Percentiles rank a stretch among this genome's conserved stretches.
Conservation (phyloP, 2,888 invertebrate genomes). For the Parelbella ahira region DNA sequence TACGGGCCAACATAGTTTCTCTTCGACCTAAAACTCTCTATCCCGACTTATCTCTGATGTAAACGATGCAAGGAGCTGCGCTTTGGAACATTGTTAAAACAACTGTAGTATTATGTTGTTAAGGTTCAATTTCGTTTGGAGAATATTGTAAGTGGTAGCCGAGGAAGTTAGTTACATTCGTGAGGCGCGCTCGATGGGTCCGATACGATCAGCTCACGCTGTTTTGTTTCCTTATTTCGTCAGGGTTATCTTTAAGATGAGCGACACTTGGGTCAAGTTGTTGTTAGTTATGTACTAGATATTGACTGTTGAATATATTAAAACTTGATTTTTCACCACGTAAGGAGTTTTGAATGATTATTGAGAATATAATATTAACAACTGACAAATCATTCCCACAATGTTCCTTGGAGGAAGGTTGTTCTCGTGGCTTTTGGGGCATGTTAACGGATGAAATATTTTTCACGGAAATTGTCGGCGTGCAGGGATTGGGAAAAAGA, state of each 20-base stretch:
- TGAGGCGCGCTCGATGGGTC: constrained; percentile 37
- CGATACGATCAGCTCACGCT: constrained; percentile 52
- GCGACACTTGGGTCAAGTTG: constrained; percentile 34
- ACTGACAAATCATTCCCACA: too few species aligned
- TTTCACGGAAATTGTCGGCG: too few species aligned
- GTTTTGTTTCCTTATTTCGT: constrained; percentile 62
- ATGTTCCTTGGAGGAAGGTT: too few species aligned
- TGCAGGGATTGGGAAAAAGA: too few species aligned
- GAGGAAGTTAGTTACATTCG: constrained; percentile 37
- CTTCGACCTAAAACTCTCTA: constrained; percentile 65
- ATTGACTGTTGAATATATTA: too few species aligned
- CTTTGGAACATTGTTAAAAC: constrained; percentile 6
- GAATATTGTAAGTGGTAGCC: constrained; percentile 18
- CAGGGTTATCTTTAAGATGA: constrained; percentile 38
- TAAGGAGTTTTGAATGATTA: too few species aligned
- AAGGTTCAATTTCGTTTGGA: constrained; percentile 13
- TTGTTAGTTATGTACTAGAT: background rate
- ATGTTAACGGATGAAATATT: too few species aligned
- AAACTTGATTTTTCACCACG: too few species aligned
- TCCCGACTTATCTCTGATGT: constrained; percentile 64
- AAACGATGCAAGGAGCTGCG: constrained; percentile 47
- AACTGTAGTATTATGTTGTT: background rate
- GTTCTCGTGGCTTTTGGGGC: too few species aligned
- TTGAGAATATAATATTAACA: too few species aligned
- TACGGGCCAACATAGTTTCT: constrained; percentile 48